These are phyloP conservation scores for Rhagophthalmus giganteus DNA, from an alignment of 2,888 invertebrate species.

Conservation along the genomic window DNA sequence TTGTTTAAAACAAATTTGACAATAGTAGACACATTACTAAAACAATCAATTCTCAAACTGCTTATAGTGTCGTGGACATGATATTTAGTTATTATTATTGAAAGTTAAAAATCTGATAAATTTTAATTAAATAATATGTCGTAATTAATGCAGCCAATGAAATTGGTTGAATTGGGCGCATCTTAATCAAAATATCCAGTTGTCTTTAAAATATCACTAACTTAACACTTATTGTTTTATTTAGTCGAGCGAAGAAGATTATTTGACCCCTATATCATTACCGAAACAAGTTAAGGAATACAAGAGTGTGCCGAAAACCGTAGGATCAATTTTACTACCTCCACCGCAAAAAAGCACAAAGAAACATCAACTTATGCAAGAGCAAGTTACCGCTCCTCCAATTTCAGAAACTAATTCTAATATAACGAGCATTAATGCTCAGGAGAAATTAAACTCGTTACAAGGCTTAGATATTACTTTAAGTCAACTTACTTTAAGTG, in stretches of 20 bases:
- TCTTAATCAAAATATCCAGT: too few relatives aligned
- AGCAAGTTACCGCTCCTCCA: slow-evolving; percentile 38
- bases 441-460: slow-evolving; percentile 48
- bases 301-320: slow-evolving; percentile 21
- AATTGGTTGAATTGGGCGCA: too few relatives aligned
- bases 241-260: slow-evolving; percentile 62
- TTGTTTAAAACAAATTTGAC: too few relatives aligned
- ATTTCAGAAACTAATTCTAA: slow-evolving; percentile 43
- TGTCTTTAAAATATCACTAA: too few relatives aligned
- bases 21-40: too few relatives aligned
- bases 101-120: too few relatives aligned
- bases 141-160: too few relatives aligned
- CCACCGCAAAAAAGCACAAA: slow-evolving; percentile 55
- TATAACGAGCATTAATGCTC: slow-evolving; percentile 40
- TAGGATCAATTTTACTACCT: slow-evolving; percentile 56
- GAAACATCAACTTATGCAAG: slow-evolving; percentile 36
- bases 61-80: too few relatives aligned
- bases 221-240: too few relatives aligned
- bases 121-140: too few relatives aligned
- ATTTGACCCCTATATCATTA: slow-evolving; percentile 67
- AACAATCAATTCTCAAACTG: too few relatives aligned
- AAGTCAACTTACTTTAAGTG: slow-evolving; percentile 79
- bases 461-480: slow-evolving; percentile 75
- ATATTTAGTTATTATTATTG: too few relatives aligned
- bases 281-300: slow-evolving; percentile 48